Percentiles rank a stretch among this genome's conserved stretches.
Conservation (phyloP, 2,113 vertebrate species). For the Oophaga pumilio region DNA sequence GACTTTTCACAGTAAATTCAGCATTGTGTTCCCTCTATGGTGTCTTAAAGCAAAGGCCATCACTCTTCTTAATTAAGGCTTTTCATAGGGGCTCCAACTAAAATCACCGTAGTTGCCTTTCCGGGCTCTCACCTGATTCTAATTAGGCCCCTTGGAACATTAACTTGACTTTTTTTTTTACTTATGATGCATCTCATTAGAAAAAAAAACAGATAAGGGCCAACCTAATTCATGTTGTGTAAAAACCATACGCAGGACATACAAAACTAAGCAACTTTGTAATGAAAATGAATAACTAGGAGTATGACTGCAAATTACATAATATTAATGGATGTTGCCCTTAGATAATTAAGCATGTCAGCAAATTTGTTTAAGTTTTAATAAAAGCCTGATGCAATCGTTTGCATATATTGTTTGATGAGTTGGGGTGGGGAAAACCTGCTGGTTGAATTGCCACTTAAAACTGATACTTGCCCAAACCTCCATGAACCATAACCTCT, state of each 20-base stretch:
- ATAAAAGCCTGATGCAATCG: conserved; percentile 17
- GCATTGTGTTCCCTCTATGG: conserved; percentile 71
- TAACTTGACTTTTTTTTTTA: conserved; percentile 79
- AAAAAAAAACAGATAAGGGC: conserved; percentile 81
- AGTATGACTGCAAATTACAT: conserved; percentile 63
- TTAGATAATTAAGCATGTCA: conserved; percentile 68
- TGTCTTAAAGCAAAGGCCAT: conserved; percentile 87
- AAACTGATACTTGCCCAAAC: background rate
- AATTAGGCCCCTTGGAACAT: conserved; percentile 94
- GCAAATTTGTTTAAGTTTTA: conserved; percentile 57
- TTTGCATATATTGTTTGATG: background rate
- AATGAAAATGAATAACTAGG: conserved; percentile 64
- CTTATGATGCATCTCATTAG: conserved; percentile 87
- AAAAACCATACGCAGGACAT: conserved; percentile 61
- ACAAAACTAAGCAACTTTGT: conserved; percentile 64
- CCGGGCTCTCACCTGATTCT: conserved; percentile 85
- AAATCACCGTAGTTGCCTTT: conserved; percentile 85
- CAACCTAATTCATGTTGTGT: conserved; percentile 72
- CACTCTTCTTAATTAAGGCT: conserved; percentile 91
- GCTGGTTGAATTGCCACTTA: background rate
- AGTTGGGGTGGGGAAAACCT: background rate
- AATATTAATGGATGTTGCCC: conserved; percentile 64
- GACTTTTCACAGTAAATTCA: conserved; percentile 75
- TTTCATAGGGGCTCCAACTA: conserved; percentile 80
- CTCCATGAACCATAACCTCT: background rate